Conservation (phyloP, 1,140 invertebrate genomes). For the Halyomorpha halys region DNA sequence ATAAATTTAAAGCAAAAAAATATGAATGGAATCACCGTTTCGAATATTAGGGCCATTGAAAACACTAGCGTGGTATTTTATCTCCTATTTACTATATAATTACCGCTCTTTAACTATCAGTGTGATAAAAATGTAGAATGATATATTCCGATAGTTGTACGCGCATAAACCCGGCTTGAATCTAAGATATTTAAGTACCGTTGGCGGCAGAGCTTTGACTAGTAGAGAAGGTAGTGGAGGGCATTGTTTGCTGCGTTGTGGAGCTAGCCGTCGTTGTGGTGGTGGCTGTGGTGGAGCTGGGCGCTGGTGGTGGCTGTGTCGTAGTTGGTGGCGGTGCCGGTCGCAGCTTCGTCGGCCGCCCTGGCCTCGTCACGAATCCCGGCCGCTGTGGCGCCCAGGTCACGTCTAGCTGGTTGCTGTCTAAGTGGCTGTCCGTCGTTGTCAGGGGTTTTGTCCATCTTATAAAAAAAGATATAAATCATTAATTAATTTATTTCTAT, state of each 20-base stretch:
- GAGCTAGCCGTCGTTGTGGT: constrained; percentile 34
- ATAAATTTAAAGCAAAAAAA: too few relatives aligned
- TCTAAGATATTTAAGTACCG: constrained; percentile 1
- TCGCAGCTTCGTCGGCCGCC: constrained; percentile 23
- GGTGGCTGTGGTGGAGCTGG: constrained; percentile 31
- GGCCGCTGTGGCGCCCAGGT: constrained; percentile 27
- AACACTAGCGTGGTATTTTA: too few relatives aligned
- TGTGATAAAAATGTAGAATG: too few relatives aligned
- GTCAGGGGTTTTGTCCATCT: constrained; percentile 30
- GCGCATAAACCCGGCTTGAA: background rate
- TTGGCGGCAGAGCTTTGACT: constrained; percentile 8
- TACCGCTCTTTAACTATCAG: too few relatives aligned
- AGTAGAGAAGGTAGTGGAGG: background rate
- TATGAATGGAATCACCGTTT: too few relatives aligned
- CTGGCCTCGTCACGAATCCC: constrained; percentile 25
- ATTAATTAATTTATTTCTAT: too few relatives aligned
- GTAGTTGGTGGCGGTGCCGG: constrained; percentile 34
- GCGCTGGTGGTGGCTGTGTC: constrained; percentile 32
- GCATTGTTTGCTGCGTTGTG: background rate
- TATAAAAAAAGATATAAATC: background rate
- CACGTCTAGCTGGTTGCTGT: constrained; percentile 26
- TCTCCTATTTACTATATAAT: too few relatives aligned
- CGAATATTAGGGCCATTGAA: too few relatives aligned
- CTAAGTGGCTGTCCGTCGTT: constrained; percentile 22
- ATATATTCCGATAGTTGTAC: too few relatives aligned